phyloP scores from a whole-genome alignment of 2,888 invertebrate species.

The Eristalinus sepulchralis region DNA sequence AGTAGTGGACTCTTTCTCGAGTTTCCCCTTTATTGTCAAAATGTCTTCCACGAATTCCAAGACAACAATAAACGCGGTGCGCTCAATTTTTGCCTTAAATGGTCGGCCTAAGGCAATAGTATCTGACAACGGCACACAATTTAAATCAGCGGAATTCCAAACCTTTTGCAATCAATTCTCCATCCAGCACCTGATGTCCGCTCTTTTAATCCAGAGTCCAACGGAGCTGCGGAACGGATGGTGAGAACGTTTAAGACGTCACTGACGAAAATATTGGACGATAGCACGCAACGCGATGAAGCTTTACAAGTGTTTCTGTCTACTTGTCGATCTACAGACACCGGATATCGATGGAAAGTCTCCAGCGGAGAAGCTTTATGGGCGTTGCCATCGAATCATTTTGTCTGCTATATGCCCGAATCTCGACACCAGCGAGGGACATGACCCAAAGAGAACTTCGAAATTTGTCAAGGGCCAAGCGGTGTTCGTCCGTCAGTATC shows the following conservation, averaged over 20 bases:
- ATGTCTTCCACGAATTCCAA: constrained; percentile 42
- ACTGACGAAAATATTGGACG: background rate
- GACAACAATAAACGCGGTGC: constrained; percentile 26
- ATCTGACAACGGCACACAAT: constrained; percentile 73
- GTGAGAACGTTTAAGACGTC: constrained; percentile 18
- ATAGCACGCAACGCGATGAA: background rate
- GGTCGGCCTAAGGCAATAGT: constrained; percentile 72
- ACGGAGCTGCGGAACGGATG: constrained; percentile 4
- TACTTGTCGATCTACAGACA: constrained; percentile 6
- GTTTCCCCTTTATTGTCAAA: constrained; percentile 78
- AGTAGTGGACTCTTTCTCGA: constrained; percentile 78
- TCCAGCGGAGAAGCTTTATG: background rate
- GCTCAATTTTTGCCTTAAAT: constrained; percentile 72
- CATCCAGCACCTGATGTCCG: constrained; percentile 25
- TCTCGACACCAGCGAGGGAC: background rate
- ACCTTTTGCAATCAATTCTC: constrained; percentile 49
- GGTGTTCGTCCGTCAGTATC: constrained; percentile 15
- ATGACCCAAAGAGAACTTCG: background rate
- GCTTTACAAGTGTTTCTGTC: constrained; percentile 7
- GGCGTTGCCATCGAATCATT: background rate
- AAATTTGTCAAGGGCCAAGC: background rate
- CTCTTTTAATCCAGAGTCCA: constrained; percentile 15
- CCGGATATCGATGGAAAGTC: constrained; percentile 1
- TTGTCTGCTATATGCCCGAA: background rate
- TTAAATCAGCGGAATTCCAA: constrained; percentile 67